Percentiles rank a stretch among this genome's conserved stretches.
phyloP scores from a whole-genome alignment of 2,797 vertebrate genomes.

The Fundulus diaphanus region DNA sequence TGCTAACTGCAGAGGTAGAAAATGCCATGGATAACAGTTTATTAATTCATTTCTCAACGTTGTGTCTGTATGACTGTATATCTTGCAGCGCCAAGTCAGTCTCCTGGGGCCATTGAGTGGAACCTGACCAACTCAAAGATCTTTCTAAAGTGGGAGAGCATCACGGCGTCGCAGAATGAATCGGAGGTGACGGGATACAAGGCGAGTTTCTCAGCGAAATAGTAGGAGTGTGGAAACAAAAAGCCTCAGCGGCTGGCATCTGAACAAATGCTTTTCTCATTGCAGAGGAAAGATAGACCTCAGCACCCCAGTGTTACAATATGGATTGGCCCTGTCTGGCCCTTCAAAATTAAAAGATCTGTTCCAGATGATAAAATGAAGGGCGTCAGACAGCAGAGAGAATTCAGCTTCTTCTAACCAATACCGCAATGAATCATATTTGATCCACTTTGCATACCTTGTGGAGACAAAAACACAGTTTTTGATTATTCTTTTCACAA shows the following conservation, averaged over 20 bases:
- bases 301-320: constrained; percentile 59
- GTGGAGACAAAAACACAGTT: constrained; percentile 10
- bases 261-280: constrained; percentile 65
- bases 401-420: constrained; percentile 23
- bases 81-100: constrained; percentile 87
- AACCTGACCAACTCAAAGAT: constrained; percentile 89
- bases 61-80: constrained; percentile 53
- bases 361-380: constrained; percentile 69
- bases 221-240: constrained; percentile 59
- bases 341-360: constrained; percentile 77
- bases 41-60: constrained; percentile 45
- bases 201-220: constrained; percentile 77
- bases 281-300: constrained; percentile 59
- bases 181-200: constrained; percentile 92
- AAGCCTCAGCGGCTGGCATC: constrained; percentile 59
- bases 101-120: constrained; percentile 88
- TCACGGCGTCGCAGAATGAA: constrained; percentile 91
- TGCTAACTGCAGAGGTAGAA: constrained; percentile 19
- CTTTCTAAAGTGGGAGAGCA: constrained; percentile 90
- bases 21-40: constrained; percentile 12
- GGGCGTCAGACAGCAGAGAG: constrained; percentile 23
- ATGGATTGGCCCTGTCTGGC: constrained; percentile 70
- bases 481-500: constrained; percentile 34
- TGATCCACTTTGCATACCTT: constrained; percentile 47
- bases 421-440: constrained; percentile 27